These are phyloP conservation scores for Lottia scabra DNA, from an alignment of 2,888 invertebrate species.

Conservation along the genomic window DNA sequence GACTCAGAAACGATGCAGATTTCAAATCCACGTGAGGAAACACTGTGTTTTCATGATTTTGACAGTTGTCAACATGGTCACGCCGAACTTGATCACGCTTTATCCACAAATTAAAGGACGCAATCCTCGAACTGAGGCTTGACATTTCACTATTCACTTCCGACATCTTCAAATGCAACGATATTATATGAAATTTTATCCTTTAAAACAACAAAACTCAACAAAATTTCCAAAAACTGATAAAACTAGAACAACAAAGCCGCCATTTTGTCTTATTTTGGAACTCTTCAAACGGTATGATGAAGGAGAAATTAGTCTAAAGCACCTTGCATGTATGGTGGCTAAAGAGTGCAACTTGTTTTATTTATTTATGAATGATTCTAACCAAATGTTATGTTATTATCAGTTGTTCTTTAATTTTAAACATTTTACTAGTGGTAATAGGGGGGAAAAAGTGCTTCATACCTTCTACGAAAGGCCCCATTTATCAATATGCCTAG, in stretches of 20 bases:
- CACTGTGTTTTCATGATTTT: not conserved
- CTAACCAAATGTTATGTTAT: too few species aligned
- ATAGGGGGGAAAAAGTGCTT: too few species aligned
- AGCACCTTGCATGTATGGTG: too few species aligned
- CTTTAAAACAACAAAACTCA: not conserved
- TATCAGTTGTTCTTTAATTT: too few species aligned
- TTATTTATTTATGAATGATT: too few species aligned
- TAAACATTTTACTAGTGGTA: too few species aligned
- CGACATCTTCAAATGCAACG: not conserved
- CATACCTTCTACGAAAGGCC: too few species aligned
- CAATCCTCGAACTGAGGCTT: not conserved
- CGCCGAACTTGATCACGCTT: too few species aligned
- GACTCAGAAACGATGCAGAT: not conserved
- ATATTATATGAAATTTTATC: not conserved
- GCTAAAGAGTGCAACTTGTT: too few species aligned
- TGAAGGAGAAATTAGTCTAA: too few species aligned
- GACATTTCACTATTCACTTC: not conserved
- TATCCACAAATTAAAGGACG: not conserved
- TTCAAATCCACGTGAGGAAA: not conserved
- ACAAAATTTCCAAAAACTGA: not conserved
- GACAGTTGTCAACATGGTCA: not conserved
- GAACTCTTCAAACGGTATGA: not conserved
- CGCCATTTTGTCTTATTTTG: conserved; percentile 2
- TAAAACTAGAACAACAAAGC: not conserved
- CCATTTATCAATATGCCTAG: too few species aligned